Conservation (phyloP, 2,888 invertebrate genomes). For the Lycaena phlaeas region DNA sequence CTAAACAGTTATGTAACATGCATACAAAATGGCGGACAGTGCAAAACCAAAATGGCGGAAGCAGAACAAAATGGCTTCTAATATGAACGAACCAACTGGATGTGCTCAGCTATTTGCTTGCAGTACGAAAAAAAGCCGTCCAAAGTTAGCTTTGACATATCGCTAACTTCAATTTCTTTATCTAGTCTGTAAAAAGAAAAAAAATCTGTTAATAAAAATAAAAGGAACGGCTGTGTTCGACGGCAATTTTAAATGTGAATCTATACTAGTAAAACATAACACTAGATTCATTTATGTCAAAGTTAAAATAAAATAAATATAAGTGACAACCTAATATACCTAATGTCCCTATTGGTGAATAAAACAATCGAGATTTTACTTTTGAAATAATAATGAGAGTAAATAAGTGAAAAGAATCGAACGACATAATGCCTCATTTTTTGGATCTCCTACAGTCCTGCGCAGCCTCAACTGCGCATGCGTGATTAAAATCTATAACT, state of each 20-base stretch:
- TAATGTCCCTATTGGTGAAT: too few relatives aligned
- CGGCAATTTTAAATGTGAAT: neutral
- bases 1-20: slow-evolving; percentile 21
- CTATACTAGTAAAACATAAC: too few relatives aligned
- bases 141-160: slow-evolving; percentile 67
- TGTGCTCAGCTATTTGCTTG: slow-evolving; percentile 72
- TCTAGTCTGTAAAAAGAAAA: slow-evolving; percentile 61
- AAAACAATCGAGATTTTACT: too few relatives aligned
- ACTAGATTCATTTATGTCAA: too few relatives aligned
- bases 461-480: slow-evolving; percentile 27
- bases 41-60: slow-evolving; percentile 34
- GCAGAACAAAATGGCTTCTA: slow-evolving; percentile 38
- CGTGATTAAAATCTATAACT: slow-evolving; percentile 26
- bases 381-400: too few relatives aligned
- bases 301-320: too few relatives aligned
- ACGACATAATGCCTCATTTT: too few relatives aligned
- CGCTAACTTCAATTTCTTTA: slow-evolving; percentile 40
- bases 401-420: too few relatives aligned
- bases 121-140: slow-evolving; percentile 73
- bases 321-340: too few relatives aligned
- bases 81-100: slow-evolving; percentile 67
- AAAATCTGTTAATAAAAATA: slow-evolving; percentile 32
- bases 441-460: slow-evolving; percentile 1
- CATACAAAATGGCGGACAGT: slow-evolving; percentile 31
- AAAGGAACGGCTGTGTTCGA: slow-evolving; percentile 20